Percentiles rank a stretch among this genome's conserved stretches.
phyloP scores from a whole-genome alignment of 2,113 vertebrate species.

The Pedetes capensis region DNA sequence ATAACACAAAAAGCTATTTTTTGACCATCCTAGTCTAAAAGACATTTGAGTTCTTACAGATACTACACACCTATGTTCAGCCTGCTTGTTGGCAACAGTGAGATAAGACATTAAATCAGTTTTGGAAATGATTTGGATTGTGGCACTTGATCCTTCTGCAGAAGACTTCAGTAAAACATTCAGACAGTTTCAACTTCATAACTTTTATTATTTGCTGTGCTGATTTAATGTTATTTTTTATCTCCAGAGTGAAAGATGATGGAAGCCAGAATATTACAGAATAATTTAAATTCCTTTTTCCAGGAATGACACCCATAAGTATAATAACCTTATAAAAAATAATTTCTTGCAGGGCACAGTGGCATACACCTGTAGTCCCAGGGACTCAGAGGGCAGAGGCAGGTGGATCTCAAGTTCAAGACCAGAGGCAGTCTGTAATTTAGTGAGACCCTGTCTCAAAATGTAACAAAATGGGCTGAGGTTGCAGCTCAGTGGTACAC shows the following conservation, averaged over 20 bases:
- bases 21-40: neutral
- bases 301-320: neutral
- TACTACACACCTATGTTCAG: neutral
- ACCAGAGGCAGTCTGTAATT: too few species aligned
- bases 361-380: too few species aligned
- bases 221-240: neutral
- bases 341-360: too few species aligned
- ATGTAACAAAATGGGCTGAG: too few species aligned
- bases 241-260: constrained; percentile 2
- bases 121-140: neutral
- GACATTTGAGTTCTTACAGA: neutral
- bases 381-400: too few species aligned
- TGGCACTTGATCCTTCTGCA: neutral
- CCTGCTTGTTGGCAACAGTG: neutral
- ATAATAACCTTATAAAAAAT: constrained; percentile 19
- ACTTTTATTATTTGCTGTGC: neutral
- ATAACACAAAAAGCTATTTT: neutral
- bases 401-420: too few species aligned
- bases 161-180: neutral
- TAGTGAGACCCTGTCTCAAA: too few species aligned
- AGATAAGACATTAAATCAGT: neutral
- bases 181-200: neutral
- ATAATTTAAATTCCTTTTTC: constrained; percentile 5
- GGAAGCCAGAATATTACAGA: neutral
- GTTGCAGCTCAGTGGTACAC: too few species aligned